Evolutionary conservation across 1,140 invertebrate species (phyloP).

Genomic region (Nixonia krombeini): DNA sequence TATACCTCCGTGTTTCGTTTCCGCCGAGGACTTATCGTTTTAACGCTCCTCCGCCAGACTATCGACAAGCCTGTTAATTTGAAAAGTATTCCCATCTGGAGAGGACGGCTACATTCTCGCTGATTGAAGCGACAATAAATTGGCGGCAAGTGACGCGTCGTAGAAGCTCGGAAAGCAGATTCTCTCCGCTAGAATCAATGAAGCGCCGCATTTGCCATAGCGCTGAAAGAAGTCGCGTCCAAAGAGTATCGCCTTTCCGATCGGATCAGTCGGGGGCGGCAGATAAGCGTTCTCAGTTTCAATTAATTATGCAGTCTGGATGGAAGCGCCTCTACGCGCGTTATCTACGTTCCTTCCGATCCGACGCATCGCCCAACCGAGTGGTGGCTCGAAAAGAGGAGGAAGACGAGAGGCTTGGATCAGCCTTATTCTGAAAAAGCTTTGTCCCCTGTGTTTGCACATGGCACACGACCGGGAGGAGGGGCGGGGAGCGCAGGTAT

Average conservation of each 20-base stretch:
- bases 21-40: conserved; percentile 14
- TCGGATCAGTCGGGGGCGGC: conserved; percentile 8
- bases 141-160: too few relatives aligned
- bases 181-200: conserved; percentile 24
- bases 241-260: conserved; percentile 25
- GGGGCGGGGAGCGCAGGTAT: conserved; percentile 20
- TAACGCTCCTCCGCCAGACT: not conserved
- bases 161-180: too few relatives aligned
- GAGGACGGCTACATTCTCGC: not conserved
- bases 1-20: conserved; percentile 13
- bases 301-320: conserved; percentile 44
- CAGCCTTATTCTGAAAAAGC: conserved; percentile 19
- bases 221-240: too few relatives aligned
- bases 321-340: conserved; percentile 26
- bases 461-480: conserved; percentile 26
- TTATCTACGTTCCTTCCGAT: conserved; percentile 35
- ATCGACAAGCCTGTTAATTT: not conserved
- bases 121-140: not conserved
- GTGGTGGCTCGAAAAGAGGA: conserved; percentile 7
- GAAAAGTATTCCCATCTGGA: not conserved
- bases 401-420: conserved; percentile 18
- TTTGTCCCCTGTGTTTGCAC: conserved; percentile 37
- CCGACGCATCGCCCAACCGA: conserved; percentile 7
- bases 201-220: too few relatives aligned
- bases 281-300: conserved; percentile 33